phyloP scores from a whole-genome alignment of 2,888 invertebrate genomes.

The Idaea dimidiata region DNA sequence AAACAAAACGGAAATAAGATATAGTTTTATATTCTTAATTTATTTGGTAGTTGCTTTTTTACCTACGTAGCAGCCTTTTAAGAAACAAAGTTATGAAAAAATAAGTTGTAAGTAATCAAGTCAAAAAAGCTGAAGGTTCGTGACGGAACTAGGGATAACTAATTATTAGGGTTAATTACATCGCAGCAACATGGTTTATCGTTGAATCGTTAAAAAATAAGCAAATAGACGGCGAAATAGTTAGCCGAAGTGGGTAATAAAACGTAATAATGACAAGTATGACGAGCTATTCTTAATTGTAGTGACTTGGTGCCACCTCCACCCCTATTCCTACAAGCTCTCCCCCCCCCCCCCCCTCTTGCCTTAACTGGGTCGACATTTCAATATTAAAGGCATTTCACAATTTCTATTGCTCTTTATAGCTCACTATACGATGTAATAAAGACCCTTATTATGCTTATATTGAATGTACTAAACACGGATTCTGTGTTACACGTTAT shows the following conservation, averaged over 20 bases:
- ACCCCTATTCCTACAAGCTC: conserved; percentile 33
- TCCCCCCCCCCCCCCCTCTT: conserved; percentile 40
- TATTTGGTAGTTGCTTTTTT: not conserved
- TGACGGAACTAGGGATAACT: not conserved
- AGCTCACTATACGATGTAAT: conserved; percentile 59
- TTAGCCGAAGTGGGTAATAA: conserved; percentile 30
- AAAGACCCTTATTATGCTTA: conserved; percentile 59
- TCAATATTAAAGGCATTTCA: conserved; percentile 75
- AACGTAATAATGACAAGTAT: conserved; percentile 49
- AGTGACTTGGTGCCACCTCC: conserved; percentile 34
- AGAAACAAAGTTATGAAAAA: not conserved
- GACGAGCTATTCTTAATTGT: conserved; percentile 63
- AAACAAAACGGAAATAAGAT: no score
- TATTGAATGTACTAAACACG: conserved; percentile 50
- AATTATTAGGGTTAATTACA: not conserved
- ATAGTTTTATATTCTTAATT: not conserved
- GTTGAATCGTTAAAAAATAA: conserved; percentile 10
- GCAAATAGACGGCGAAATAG: not conserved
- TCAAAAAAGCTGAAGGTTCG: not conserved
- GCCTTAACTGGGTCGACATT: conserved; percentile 68
- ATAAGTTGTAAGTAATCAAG: not conserved
- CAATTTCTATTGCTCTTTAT: conserved; percentile 69
- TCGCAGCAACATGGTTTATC: conserved; percentile 11
- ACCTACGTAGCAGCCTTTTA: not conserved
- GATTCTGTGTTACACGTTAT: conserved; percentile 24